These are phyloP conservation scores for Apis laboriosa DNA, from an alignment of 1,140 invertebrate genomes.

Conservation along the genomic window DNA sequence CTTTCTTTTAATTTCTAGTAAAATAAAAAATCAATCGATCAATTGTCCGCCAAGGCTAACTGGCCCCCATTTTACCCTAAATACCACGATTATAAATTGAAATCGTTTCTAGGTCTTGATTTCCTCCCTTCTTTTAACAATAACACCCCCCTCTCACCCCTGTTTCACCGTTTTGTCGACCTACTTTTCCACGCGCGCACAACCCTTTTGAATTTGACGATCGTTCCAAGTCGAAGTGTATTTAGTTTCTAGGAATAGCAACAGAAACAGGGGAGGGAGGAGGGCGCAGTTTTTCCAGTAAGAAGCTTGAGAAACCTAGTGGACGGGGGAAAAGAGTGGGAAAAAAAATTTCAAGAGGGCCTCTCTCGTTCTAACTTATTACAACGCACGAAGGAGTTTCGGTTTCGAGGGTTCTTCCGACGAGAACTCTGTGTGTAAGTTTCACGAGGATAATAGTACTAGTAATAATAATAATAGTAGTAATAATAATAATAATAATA, in stretches of 20 bases:
- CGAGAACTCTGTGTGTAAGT: not conserved
- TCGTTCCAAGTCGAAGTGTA: not conserved
- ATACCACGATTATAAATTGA: not conserved
- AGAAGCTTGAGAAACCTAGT: not conserved
- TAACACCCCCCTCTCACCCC: not conserved
- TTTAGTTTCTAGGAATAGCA: not conserved
- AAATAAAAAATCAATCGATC: too few species aligned
- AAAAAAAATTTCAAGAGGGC: not conserved
- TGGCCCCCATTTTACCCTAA: too few species aligned
- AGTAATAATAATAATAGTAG: too few species aligned
- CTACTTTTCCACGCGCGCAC: not conserved
- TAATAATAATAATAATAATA: constrained; percentile 17
- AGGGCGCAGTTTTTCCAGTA: not conserved
- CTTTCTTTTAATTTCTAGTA: too few species aligned
- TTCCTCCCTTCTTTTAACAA: not conserved
- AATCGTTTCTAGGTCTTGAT: not conserved
- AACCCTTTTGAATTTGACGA: not conserved
- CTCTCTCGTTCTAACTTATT: not conserved
- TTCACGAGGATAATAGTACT: constrained; percentile 6
- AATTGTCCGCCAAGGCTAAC: too few species aligned
- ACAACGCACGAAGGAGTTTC: not conserved
- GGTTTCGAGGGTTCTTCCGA: not conserved
- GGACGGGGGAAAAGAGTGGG: too few species aligned
- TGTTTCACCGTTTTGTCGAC: not conserved
- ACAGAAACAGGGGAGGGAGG: not conserved